Percentiles rank a stretch among this genome's conserved stretches.
phyloP scores from a whole-genome alignment of 92 coral and sea anemone species.

The Diadumene lineata region DNA sequence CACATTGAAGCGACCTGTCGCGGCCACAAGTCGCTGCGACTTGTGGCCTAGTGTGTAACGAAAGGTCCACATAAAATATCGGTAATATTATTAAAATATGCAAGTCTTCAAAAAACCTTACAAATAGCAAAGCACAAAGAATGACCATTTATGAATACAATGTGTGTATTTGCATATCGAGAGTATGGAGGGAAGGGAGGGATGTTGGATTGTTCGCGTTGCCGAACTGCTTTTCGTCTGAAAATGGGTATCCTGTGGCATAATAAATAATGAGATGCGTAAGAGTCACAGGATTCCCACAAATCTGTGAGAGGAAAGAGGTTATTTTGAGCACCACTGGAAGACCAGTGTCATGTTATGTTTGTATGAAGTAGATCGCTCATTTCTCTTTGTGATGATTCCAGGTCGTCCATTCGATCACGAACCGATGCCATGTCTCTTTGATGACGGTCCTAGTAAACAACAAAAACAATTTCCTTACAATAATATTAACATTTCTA shows the following conservation, averaged over 20 bases:
- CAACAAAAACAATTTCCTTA: neutral
- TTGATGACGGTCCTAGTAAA: conserved; percentile 59
- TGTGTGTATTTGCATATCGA: too few relatives aligned
- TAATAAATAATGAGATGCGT: neutral
- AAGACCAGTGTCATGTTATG: neutral
- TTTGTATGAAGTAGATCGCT: conserved; percentile 47
- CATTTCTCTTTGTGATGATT: conserved; percentile 56
- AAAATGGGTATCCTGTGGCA: neutral
- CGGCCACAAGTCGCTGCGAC: too few relatives aligned
- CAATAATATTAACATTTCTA: neutral
- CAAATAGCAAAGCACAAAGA: too few relatives aligned
- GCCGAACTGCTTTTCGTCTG: too few relatives aligned
- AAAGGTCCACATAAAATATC: too few relatives aligned
- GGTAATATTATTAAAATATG: too few relatives aligned
- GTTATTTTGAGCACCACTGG: neutral
- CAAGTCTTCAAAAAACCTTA: too few relatives aligned
- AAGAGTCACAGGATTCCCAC: neutral
- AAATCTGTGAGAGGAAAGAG: neutral
- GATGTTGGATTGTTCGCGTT: too few relatives aligned
- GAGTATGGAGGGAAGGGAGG: too few relatives aligned
- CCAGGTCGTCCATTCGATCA: conserved; percentile 61
- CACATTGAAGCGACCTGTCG: too few relatives aligned
- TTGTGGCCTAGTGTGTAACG: too few relatives aligned
- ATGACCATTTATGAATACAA: too few relatives aligned
- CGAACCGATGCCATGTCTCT: conserved; percentile 57